Conservation (phyloP, 2,797 vertebrate genomes). For the Urophycis tenuis region DNA sequence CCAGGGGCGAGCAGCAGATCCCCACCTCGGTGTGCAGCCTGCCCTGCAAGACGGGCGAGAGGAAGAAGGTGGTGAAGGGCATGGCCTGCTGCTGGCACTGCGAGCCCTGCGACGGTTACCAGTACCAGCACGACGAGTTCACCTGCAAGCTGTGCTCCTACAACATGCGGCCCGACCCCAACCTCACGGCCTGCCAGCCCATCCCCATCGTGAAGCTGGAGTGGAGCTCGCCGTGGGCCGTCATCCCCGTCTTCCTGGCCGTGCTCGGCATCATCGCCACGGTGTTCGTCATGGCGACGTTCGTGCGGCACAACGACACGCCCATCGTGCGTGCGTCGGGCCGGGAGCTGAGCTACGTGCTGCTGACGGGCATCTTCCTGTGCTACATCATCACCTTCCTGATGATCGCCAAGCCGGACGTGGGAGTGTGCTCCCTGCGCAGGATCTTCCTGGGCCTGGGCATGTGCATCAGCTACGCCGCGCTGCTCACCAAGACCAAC, state of each 20-base stretch:
- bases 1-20: slow-evolving; percentile 70
- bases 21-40: slow-evolving; percentile 86
- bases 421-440: slow-evolving; percentile 87
- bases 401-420: slow-evolving; percentile 91
- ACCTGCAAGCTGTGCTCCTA: slow-evolving; percentile 86
- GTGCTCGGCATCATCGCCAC: slow-evolving; percentile 93
- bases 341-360: slow-evolving; percentile 90
- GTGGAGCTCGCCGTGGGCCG: slow-evolving; percentile 93
- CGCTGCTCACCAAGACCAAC: slow-evolving; percentile 93
- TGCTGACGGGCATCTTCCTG: slow-evolving; percentile 91
- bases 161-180: slow-evolving; percentile 82
- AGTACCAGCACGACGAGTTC: slow-evolving; percentile 86
- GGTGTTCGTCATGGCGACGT: slow-evolving; percentile 89
- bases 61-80: slow-evolving; percentile 93
- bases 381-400: slow-evolving; percentile 96
- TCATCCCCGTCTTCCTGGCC: slow-evolving; percentile 89
- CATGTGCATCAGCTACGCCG: slow-evolving; percentile 96
- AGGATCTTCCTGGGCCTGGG: slow-evolving; percentile 89
- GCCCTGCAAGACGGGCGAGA: slow-evolving; percentile 81
- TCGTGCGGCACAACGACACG: slow-evolving; percentile 89
- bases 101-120: slow-evolving; percentile 88
- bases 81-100: slow-evolving; percentile 96
- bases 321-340: slow-evolving; percentile 91
- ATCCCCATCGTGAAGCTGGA: slow-evolving; percentile 90
- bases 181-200: slow-evolving; percentile 82